Evolutionary conservation across 1,140 invertebrate genomes (phyloP).

Genomic region (Colletes gigas): DNA sequence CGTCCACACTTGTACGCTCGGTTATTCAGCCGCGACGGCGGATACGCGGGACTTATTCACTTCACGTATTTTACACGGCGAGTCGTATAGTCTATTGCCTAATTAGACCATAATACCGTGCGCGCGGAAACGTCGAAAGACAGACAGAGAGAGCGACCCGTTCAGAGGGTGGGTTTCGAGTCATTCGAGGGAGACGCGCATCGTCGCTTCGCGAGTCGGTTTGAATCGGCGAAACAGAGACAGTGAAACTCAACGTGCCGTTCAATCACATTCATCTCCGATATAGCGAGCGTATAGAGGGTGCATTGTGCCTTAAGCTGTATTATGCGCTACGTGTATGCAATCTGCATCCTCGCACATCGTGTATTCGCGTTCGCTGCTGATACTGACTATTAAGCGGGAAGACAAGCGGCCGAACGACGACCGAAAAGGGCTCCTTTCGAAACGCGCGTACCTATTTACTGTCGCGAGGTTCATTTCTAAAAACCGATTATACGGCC

Average conservation of each 20-base stretch:
- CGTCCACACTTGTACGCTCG: slow-evolving; percentile 69
- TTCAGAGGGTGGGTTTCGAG: background rate
- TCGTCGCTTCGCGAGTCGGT: background rate
- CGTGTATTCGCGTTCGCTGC: slow-evolving; percentile 22
- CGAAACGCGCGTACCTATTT: background rate
- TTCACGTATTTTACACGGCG: slow-evolving; percentile 68
- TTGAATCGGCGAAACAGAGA: slow-evolving; percentile 43
- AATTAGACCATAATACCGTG: slow-evolving; percentile 71
- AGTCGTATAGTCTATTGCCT: slow-evolving; percentile 67
- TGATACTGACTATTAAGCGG: slow-evolving; percentile 58
- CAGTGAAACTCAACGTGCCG: slow-evolving; percentile 47
- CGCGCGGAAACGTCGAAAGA: slow-evolving; percentile 19
- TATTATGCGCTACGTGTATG: slow-evolving; percentile 56
- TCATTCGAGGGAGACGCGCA: background rate
- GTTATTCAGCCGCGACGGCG: slow-evolving; percentile 46
- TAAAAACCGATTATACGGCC: background rate
- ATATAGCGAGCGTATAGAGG: slow-evolving; percentile 34
- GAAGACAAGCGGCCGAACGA: slow-evolving; percentile 16
- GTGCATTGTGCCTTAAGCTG: slow-evolving; percentile 56
- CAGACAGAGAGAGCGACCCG: slow-evolving; percentile 23
- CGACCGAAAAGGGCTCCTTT: background rate
- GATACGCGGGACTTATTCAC: slow-evolving; percentile 53
- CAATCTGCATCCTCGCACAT: slow-evolving; percentile 56
- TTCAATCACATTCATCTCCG: slow-evolving; percentile 61
- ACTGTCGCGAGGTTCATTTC: slow-evolving; percentile 11